These are phyloP conservation scores for Microvelia longipes DNA, from an alignment of 1,140 invertebrate species.

Conservation along the genomic window DNA sequence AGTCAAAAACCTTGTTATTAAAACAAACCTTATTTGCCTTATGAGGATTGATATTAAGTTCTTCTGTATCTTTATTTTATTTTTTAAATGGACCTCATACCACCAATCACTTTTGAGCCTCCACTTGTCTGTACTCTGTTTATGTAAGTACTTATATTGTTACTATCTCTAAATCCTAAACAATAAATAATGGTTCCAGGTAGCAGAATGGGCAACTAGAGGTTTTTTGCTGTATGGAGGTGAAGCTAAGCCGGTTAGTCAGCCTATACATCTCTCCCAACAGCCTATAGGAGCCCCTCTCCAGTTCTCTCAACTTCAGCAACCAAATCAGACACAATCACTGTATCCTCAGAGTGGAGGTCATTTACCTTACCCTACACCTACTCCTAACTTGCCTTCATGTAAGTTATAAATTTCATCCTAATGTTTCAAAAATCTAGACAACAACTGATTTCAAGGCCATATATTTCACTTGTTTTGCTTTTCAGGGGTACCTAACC, in stretches of 20 bases:
- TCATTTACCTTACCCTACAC: background rate
- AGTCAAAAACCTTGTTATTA: no score
- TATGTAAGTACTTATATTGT: no score
- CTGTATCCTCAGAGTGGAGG: background rate
- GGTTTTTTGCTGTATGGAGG: conserved; percentile 87
- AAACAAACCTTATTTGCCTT: no score
- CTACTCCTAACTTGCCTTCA: background rate
- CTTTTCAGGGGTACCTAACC: no score
- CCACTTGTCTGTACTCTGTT: background rate
- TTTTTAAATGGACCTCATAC: no score
- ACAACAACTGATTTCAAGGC: no score
- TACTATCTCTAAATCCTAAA: no score
- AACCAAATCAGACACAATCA: background rate
- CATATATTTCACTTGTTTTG: no score
- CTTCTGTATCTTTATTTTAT: no score
- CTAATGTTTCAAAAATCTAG: no score
- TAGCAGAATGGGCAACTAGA: conserved; percentile 71
- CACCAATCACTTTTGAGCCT: background rate
- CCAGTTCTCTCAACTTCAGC: background rate
- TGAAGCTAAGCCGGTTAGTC: conserved; percentile 35
- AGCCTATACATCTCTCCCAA: conserved; percentile 11
- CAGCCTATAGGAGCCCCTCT: conserved; percentile 1
- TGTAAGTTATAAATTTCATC: no score
- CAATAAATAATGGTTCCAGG: conserved; percentile 27
- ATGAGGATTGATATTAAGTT: no score